phyloP scores from a whole-genome alignment of 1,140 invertebrate genomes.

The Eufriesea mexicana region DNA sequence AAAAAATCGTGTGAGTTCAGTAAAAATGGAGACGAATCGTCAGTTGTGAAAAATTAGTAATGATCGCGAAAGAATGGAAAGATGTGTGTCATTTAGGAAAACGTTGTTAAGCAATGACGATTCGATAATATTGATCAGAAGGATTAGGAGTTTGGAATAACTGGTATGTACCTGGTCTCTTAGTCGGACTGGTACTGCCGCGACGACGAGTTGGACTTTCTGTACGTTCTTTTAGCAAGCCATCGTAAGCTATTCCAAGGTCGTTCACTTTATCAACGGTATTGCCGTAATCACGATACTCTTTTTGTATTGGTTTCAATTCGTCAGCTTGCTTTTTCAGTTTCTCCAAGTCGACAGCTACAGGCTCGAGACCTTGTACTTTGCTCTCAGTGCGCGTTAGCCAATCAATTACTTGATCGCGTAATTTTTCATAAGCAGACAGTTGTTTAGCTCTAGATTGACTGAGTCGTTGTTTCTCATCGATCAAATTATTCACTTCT shows the following conservation, averaged over 20 bases:
- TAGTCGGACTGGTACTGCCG: slow-evolving; percentile 88
- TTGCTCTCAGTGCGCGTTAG: slow-evolving; percentile 90
- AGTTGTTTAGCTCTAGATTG: slow-evolving; percentile 92
- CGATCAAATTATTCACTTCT: slow-evolving; percentile 89
- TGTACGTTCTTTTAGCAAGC: slow-evolving; percentile 88
- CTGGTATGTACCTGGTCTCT: slow-evolving; percentile 83
- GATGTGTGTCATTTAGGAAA: too few species aligned
- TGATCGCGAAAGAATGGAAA: background rate
- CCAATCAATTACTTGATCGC: slow-evolving; percentile 93
- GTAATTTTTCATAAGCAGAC: slow-evolving; percentile 91
- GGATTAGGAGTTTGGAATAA: background rate
- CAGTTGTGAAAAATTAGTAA: background rate
- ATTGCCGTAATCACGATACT: slow-evolving; percentile 92
- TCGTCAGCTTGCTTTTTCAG: slow-evolving; percentile 93
- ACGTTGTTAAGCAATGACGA: background rate
- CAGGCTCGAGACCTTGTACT: slow-evolving; percentile 88
- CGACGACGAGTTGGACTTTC: slow-evolving; percentile 88
- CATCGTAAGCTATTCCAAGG: slow-evolving; percentile 92
- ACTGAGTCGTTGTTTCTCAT: slow-evolving; percentile 92
- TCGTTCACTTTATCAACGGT: slow-evolving; percentile 97
- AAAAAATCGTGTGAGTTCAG: slow-evolving; percentile 52
- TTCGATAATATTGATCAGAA: background rate
- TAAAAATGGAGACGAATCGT: slow-evolving; percentile 28
- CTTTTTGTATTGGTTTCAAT: slow-evolving; percentile 93
- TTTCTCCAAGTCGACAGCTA: slow-evolving; percentile 93